phyloP scores from a whole-genome alignment of 1,140 invertebrate species.

The Conopomorpha cramerella region DNA sequence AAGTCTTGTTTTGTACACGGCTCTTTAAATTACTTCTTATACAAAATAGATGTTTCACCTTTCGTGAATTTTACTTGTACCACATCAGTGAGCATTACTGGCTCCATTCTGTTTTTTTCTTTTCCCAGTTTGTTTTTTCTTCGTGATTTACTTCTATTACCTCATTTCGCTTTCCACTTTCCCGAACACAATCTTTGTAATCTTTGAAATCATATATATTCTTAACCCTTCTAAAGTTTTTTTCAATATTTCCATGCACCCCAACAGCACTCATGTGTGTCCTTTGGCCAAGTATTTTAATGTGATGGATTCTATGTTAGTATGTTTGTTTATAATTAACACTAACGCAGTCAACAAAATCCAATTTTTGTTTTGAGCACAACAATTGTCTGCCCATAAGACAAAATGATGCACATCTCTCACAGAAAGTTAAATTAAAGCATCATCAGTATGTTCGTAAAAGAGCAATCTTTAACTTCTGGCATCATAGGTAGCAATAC shows the following conservation, averaged over 20 bases:
- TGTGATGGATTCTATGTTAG: no score
- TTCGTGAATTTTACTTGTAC: neutral
- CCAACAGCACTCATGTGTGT: slow-evolving; percentile 1
- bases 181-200: neutral
- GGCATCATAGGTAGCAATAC: neutral
- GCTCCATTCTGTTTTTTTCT: neutral
- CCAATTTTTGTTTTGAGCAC: neutral
- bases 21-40: neutral
- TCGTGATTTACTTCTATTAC: neutral
- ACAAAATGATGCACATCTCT: slow-evolving; percentile 1
- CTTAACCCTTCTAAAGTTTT: neutral
- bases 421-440: neutral
- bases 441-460: neutral
- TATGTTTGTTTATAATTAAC: neutral
- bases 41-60: neutral
- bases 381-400: neutral
- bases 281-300: slow-evolving; percentile 1
- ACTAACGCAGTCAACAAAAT: neutral
- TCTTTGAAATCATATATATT: slow-evolving; percentile 1
- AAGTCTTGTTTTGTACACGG: neutral
- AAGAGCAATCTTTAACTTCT: neutral
- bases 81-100: neutral
- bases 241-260: slow-evolving; percentile 1
- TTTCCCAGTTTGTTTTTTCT: neutral
- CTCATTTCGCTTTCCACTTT: neutral